Base-by-base conservation (phyloP, 2,113 vertebrate genomes). In the Mellivora capensis region DNA sequence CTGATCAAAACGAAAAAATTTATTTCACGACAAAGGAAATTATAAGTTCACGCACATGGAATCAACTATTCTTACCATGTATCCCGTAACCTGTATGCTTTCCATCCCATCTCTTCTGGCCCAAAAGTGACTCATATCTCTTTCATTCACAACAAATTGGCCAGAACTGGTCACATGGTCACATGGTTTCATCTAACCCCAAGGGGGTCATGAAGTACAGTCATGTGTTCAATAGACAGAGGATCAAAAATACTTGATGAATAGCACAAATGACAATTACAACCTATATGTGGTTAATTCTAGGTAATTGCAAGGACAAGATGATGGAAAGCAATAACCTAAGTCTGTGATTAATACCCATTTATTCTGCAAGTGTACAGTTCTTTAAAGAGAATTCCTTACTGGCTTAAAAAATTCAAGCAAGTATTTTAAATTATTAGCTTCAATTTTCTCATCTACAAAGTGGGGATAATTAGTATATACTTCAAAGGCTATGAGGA, bases 401-500 rank as follows among this genome's bases (percentile, higher is more conserved):
- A 83, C 52, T 77, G 44, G 37, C 74, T 95, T 91, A 64, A 23
- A 93, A 61, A 96, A 91, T 25, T 90, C 61, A 82, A 37, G 42
- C 42, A 64, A 87, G 27, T 71, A 87, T 71, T 93, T 93, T 80
- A 95, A 84, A 71, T 97, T 87, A 90, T 97, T 93, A 96, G 52
- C 74, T 93, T 89, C 57, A 93, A 54, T 93, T 93, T 95, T 90
- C 72, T 94, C 95, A 82, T 87, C 81, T 93, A 77, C 74, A 74
- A 97, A 95, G 39, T 91, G 17, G 18, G 20, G 67, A 81, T 91
- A 83, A 82, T 72, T 96, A 82, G 71, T 71, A 93, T 84, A 20
- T 93, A 87, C 93, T 96, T 84, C 81, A 95, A 96, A 97, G 93
- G 52, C 83, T 93, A 82, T 71, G 13, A 90, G 23, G 52, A 93